These are phyloP conservation scores for Triplophysa siluroides DNA, from an alignment of 2,113 vertebrate species.

Conservation along the genomic window DNA sequence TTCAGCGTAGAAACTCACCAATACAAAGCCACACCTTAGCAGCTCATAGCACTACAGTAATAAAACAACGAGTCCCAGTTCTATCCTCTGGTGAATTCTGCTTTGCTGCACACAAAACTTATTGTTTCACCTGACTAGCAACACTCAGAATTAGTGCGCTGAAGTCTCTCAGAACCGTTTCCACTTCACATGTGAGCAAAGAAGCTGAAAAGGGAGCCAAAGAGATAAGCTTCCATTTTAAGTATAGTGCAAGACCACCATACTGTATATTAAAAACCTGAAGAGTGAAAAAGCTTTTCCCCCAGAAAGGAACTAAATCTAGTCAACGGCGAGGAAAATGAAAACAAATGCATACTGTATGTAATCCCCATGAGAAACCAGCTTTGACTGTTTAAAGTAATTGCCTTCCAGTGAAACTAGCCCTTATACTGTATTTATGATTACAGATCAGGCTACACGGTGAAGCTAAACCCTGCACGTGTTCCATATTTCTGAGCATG, in stretches of 20 bases:
- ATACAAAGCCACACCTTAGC: constrained; percentile 35
- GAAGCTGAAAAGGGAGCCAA: constrained; percentile 54
- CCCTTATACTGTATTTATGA: constrained; percentile 63
- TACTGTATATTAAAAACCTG: constrained; percentile 57
- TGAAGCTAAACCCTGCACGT: constrained; percentile 50
- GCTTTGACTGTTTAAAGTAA: constrained; percentile 63
- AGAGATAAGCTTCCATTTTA: constrained; percentile 62
- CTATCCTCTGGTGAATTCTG: constrained; percentile 33
- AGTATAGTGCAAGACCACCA: constrained; percentile 59
- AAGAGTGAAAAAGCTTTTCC: constrained; percentile 58
- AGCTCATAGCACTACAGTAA: constrained; percentile 41
- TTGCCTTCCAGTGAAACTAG: constrained; percentile 61
- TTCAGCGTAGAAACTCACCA: constrained; percentile 20
- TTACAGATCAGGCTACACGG: constrained; percentile 57
- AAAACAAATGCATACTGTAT: constrained; percentile 66
- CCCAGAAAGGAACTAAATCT: constrained; percentile 58
- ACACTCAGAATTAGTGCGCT: constrained; percentile 52
- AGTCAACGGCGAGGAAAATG: constrained; percentile 63
- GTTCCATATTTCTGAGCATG: constrained; percentile 55
- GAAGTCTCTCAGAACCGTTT: constrained; percentile 55
- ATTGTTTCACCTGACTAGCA: constrained; percentile 52
- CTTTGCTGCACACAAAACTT: constrained; percentile 52
- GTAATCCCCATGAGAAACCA: constrained; percentile 66
- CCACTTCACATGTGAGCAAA: constrained; percentile 57
- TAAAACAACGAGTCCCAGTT: constrained; percentile 48